Conservation (phyloP, 2,113 vertebrate species). For the Erpornis zantholeuca region DNA sequence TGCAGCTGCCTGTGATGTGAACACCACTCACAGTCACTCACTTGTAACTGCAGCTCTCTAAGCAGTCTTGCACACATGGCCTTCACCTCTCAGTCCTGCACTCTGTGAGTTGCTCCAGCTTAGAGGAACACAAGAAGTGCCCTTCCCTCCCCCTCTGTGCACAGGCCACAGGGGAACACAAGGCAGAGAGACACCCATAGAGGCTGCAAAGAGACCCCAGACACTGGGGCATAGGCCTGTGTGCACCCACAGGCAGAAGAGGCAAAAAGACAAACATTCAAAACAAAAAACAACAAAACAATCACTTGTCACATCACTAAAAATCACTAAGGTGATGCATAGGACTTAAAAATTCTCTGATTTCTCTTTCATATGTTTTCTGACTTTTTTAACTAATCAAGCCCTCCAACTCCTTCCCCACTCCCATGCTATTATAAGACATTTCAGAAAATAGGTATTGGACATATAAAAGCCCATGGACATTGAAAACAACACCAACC, state of each 20-base stretch:
- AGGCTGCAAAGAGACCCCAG: background rate
- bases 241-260: background rate
- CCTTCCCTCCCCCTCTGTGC: background rate
- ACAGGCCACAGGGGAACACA: background rate
- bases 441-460: background rate
- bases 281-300: background rate
- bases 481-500: background rate
- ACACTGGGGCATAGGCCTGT: background rate
- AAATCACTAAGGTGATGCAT: background rate
- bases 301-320: background rate
- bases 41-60: background rate
- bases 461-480: background rate
- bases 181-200: fast-evolving
- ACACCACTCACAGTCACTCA: background rate
- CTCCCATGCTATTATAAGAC: background rate
- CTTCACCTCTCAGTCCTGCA: background rate
- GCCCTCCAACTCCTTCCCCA: background rate
- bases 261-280: background rate
- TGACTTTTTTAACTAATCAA: background rate
- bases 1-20: background rate
- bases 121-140: background rate
- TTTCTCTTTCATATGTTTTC: background rate
- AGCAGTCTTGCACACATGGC: background rate
- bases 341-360: background rate
- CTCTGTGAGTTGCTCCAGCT: background rate